Evolutionary conservation across 1,140 invertebrate genomes (phyloP), one percentile per base, ranked within the genome.

Genomic region (Calephelis nemesis): DNA sequence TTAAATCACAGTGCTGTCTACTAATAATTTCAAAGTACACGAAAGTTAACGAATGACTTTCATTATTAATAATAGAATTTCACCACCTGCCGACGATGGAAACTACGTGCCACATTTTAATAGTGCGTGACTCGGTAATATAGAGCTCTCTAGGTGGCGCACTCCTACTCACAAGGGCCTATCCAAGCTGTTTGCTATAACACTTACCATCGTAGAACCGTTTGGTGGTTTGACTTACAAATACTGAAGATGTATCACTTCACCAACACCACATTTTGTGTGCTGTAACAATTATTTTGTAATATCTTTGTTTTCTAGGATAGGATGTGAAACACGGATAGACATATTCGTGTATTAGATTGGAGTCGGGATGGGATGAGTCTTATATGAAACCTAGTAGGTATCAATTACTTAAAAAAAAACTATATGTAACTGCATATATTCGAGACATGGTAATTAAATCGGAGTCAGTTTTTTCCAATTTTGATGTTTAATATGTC

Each of bases 141-240:
- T 71, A 76, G 71, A 74, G 66, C 81, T 49, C 78, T 77, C 78
- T 85, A 84, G 84, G 83, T 88, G 85, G 85, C 74, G 76, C 73
- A 75, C 74, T 74, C 73, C 62, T 71, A 74, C 67, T 73, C 62
- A 49, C 81, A 78, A 80, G 77, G 87, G 83, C 80, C 70, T 79
- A 83, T 85, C 80, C 79, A 83, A 86, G 79, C 78, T 85, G 82
- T 89, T 89, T 84, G 81, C 74, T 77, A 69, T 79, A 79, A 74
- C 83, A 89, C 84, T 89, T 89, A 87, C 78, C 78, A 78, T 70
- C 69, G 76, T 73, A 72, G 68, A 77, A 79, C 83, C 85, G 82
- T 86, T 85, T 84, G 79, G 74, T 73, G 73, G 78, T 85, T 85
- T 88, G 77, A 85, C 83, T 83, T 68, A 77, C 75, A 77, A 77